Base-by-base conservation (phyloP, 2,797 vertebrate species). In the Enteromius mattozi region DNA sequence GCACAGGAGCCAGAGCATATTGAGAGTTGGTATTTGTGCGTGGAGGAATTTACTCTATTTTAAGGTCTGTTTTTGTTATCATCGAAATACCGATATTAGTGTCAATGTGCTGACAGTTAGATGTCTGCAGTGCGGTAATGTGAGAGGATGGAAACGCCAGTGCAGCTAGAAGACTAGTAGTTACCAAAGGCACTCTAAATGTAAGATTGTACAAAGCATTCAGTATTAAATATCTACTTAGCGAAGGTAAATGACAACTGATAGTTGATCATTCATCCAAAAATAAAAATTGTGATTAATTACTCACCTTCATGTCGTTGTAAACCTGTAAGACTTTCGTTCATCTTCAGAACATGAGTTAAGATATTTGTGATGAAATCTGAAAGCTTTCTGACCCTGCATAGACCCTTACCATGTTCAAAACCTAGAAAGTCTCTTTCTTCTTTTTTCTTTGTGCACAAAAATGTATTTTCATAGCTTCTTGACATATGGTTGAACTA, bases 31-130 rank as follows among this genome's bases (percentile, higher is more conserved):
- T 14, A 51, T 75, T 74, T 54, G 51, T 45, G 16, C 24, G 3
- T 77, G 37, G 27, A 59, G 2, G 47, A 47, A 37, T 47, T 71
- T 37, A 14, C 78, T 83, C 86, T 87, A 79, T 87, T 87, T 85
- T 85, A 63, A 85, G 69, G 69, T 19, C 61, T 51, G 54, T 47
- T 63, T 81, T 71, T 80, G 37, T 80, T 70, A 54, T 33, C 51
- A 21, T 70, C 24, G 63, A 14, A 54, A 33, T 16, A 47, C 13
- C n/a, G 54, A 84, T 84, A 78, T 56, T 40, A 80, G 45, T 42
- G 40, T 19, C 24, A 24, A 47, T 68, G 74, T 79, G 79, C 51
- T 85, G 86, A 82, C 79, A 79, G 79, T 37, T 66, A 35, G 54
- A 71, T 75, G 27, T 66, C 63, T 47, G 35, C 6, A 42, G 54